Evolutionary conservation across 1,140 invertebrate species (phyloP), one percentile per base, ranked within the genome.

Genomic region (Heliconius congener): DNA sequence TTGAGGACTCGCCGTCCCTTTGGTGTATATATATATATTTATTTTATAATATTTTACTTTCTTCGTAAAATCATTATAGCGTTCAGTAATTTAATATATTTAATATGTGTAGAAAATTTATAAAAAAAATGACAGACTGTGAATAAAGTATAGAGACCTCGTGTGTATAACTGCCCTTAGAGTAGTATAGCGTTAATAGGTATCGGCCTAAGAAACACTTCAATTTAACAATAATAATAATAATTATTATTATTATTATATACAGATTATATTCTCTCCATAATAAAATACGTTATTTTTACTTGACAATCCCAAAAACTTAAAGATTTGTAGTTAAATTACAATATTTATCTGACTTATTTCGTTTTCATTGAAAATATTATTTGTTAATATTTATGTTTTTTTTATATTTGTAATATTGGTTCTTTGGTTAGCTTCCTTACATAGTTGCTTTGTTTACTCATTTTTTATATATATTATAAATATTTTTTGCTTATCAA

Each of bases 141-240:
- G 79, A 78, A 55, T 80, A 84, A 80, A 76, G 73, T 80, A 80
- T 78, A 78, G 78, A 79, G 39, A 82, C 77, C 80, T 84, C 80
- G 76, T 82, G 73, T 82, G 76, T 76, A 82, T 73, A 78, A 80
- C 80, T 82, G 81, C 82, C 81, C 46, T 72, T 84, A 84, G 73
- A 39, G 71, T 84, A 80, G 71, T 76, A 19, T 77, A 71, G 71
- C 75, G 72, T 79, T 73, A 77, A 81, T 79, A 82, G 75, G 70
- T 77, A 79, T 81, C 78, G 83, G 83, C 83, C 83, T 84, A 84
- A 84, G 79, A 73, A 52, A 71, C 18, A 70, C 57, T 66, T 76
- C 57, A 37, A 76, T 70, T 23, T 76, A 27, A 39, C n/a, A 8
- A 60, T 60, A 23, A 60, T 60, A 23, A 60, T 60, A 60, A 11